Evolutionary conservation across 92 coral and sea anemone species (phyloP), one percentile per base, ranked within the genome.

Genomic region (Hydrozoanthus gracilis): DNA sequence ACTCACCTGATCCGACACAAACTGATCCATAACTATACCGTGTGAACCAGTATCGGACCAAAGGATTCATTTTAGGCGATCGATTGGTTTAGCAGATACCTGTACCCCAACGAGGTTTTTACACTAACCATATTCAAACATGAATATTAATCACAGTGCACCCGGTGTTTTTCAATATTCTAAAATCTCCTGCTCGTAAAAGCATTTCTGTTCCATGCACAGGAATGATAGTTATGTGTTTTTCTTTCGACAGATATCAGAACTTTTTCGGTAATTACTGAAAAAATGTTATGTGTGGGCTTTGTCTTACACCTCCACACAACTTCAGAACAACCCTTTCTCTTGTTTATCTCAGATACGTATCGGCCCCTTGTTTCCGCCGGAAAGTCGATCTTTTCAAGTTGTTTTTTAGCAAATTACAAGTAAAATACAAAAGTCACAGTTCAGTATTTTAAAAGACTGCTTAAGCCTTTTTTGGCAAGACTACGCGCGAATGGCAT

Each of bases 351-450:
- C 73, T 51, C 16, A 76, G 48, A 4, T 44, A 44, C 65, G 58
- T 27, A 76, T 76, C 66, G 64, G 27, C 72, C 66, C 1, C 48
- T 10, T 15, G 82, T 52, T 76, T 76, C 82, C 82, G 67, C 82
- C 67, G 82, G 82, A 76, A 51, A 27, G n/a, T 76, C 64, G 62
- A 20, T 50, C 82, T 52, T 76, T 76, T 76, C 66, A 54, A 76
- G 82, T 76, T 76, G 61, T 15, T 76, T 52, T 27, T 27, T 50
- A 17, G 67, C 3, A 76, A 76, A 54, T 5, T 44, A 27, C 65
- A 76, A 54, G 35, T 76, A 76, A 52, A 52, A 13, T 76, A 52
- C 67, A 16, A 6, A 64, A 64, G 69, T 64, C n/a, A 64, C 35
- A 64, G 61, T 13, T 13, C 61, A 13, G 13, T 54, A 27, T 54